Evolutionary conservation across 35 echinoderm and acorn worm genomes (phyloP), one percentile per base, ranked within the genome.

Genomic region (Diadema setosum): DNA sequence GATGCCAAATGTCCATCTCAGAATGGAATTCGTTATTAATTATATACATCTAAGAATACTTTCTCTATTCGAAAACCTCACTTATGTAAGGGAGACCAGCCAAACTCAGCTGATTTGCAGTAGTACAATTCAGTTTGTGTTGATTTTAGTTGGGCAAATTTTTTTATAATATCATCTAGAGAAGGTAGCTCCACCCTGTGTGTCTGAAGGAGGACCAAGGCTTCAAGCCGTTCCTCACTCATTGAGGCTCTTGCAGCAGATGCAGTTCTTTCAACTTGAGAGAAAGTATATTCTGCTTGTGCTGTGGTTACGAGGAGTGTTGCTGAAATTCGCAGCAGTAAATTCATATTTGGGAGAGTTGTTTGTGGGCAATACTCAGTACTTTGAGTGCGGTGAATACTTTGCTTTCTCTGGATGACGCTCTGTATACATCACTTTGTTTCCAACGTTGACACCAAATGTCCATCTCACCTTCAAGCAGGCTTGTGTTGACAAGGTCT

Each of bases 161-260:
- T 73, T 25, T 73, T 30, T 7, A 73, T 18, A 30, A 39, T 35
- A 9, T 73, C 67, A 73, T 73, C 67, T 2, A 9, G n/a, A 6
- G 67, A 30, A 73, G 67, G 67, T 6, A 12, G n/a, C 39, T 73
- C 78, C 42, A 16, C 48, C 35, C 40, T 52, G 42, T 45, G 21
- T 20, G 78, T 64, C 36, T 73, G 84, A 20, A 67, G 65, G 30
- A 86, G 84, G 61, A 86, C 20, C 14, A 74, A 37, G 42, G 84
- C 56, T 32, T 86, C 84, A 29, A 86, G 58, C 31, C 60, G 25
- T 21, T 86, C 60, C 58, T 86, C 84, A 5, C 84, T 37, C 84
- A 65, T 86, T 18, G 84, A 42, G 15, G 60, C 84, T 86, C 34
- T 29, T 42, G 73, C 30, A 41, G 85, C 85, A 24, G 85, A 42